These are phyloP conservation scores for Netelia melanura DNA, from an alignment of 2,888 invertebrate species.

Conservation along the genomic window DNA sequence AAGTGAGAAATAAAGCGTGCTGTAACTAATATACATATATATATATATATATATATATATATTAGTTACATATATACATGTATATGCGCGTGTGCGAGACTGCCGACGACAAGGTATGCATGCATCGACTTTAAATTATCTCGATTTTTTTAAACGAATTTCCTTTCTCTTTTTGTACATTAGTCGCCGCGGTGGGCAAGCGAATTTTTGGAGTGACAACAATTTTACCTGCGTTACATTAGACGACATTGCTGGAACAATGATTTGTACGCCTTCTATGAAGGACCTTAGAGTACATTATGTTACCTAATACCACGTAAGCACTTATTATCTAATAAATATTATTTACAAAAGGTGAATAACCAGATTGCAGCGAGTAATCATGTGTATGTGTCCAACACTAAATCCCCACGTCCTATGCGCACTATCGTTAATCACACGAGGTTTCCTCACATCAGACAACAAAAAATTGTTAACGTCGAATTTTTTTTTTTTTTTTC, in stretches of 20 bases:
- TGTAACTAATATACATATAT: slow-evolving; percentile 34
- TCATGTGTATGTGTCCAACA: background rate
- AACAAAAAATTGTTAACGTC: background rate
- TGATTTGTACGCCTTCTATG: slow-evolving; percentile 83
- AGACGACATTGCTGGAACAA: slow-evolving; percentile 83
- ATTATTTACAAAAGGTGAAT: slow-evolving; percentile 81
- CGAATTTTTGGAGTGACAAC: slow-evolving; percentile 73
- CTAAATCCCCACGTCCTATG: background rate
- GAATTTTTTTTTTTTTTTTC: too few relatives aligned
- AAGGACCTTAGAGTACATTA: slow-evolving; percentile 82
- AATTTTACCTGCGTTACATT: slow-evolving; percentile 82
- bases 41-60: slow-evolving; percentile 13
- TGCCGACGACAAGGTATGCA: slow-evolving; percentile 54
- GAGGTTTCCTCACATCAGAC: background rate
- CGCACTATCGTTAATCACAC: background rate
- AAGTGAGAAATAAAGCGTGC: slow-evolving; percentile 44
- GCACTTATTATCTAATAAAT: slow-evolving; percentile 82
- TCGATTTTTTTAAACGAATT: slow-evolving; percentile 7
- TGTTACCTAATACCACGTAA: slow-evolving; percentile 82
- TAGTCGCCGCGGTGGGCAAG: slow-evolving; percentile 64
- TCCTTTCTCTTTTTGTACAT: slow-evolving; percentile 46
- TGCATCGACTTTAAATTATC: slow-evolving; percentile 25
- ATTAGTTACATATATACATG: background rate
- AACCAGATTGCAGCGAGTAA: background rate
- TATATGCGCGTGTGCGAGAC: slow-evolving; percentile 31